A percentile compares a stretch with the other conserved stretches of the same genome.
These are phyloP conservation scores for Monodelphis domestica DNA, from an alignment of 2,797 vertebrate species.

Conservation along the genomic window DNA sequence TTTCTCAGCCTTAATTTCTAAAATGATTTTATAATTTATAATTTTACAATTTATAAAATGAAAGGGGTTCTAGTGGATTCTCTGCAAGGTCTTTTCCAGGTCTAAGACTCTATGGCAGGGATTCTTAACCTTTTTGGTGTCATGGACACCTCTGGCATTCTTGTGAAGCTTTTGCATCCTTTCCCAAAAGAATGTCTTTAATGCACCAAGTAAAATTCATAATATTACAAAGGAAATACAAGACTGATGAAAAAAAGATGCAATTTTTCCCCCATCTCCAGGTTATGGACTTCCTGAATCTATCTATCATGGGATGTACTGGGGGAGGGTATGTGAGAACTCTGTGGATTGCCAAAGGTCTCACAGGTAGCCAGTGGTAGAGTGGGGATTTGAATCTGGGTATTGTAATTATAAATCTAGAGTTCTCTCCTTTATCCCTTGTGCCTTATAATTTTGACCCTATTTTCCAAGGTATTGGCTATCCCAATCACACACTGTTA, in stretches of 20 bases:
- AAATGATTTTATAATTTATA: too few relatives aligned
- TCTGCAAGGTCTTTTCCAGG: not conserved
- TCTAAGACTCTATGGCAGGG: not conserved
- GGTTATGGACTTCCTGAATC: not conserved
- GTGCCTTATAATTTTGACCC: conserved; percentile 18
- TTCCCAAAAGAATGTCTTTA: not conserved
- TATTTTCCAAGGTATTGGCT: conserved; percentile 19
- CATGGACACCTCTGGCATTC: not conserved
- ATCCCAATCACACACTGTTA: not conserved
- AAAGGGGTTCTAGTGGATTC: accelerated
- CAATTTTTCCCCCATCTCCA: not conserved
- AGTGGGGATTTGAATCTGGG: not conserved
- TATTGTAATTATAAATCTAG: not conserved
- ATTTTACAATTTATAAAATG: too few relatives aligned
- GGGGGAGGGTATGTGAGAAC: not conserved
- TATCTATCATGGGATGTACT: not conserved
- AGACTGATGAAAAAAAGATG: not conserved
- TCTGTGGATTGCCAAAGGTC: not conserved
- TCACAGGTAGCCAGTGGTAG: not conserved
- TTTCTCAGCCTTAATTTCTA: too few relatives aligned
- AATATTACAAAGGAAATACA: not conserved
- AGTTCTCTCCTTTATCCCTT: not conserved
- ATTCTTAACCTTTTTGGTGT: not conserved
- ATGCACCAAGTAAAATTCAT: not conserved
- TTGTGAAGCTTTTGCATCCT: not conserved